Evolutionary conservation across 2,113 vertebrate genomes (phyloP).

Genomic region (Paramisgurnus dabryanus): DNA sequence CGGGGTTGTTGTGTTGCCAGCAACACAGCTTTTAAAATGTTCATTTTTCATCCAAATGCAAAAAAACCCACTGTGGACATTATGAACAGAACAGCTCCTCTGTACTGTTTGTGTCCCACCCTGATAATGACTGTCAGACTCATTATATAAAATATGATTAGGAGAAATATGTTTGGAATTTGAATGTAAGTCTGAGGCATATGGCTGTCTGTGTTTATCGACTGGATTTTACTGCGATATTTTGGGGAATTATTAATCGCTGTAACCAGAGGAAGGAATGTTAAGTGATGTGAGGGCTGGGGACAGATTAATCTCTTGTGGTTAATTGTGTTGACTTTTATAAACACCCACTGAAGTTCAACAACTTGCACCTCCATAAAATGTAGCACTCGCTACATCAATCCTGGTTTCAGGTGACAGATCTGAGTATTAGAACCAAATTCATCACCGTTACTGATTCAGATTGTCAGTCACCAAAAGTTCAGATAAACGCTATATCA

Average conservation of each 20-base stretch:
- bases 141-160: conserved; percentile 65
- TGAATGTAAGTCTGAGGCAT: conserved; percentile 45
- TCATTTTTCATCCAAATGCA: too few relatives aligned
- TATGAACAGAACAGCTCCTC: conserved; percentile 51
- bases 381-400: conserved; percentile 12
- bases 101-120: conserved; percentile 66
- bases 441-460: conserved; percentile 1
- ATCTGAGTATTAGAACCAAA: conserved; percentile 29
- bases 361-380: conserved; percentile 45
- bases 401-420: conserved; percentile 27
- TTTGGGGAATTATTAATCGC: conserved; percentile 54
- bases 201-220: conserved; percentile 52
- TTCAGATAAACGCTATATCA: background rate
- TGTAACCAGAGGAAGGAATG: conserved; percentile 52
- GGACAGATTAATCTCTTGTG: conserved; percentile 53
- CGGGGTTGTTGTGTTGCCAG: too few relatives aligned
- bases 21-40: too few relatives aligned
- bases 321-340: conserved; percentile 53
- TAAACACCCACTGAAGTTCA: conserved; percentile 40
- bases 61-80: too few relatives aligned
- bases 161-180: conserved; percentile 61
- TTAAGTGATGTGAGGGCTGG: conserved; percentile 50
- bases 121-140: conserved; percentile 66
- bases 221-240: conserved; percentile 49
- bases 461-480: background rate